Percentiles rank a stretch among this genome's conserved stretches.
Evolutionary conservation across 2,113 vertebrate species (phyloP).

Genomic region (Oophaga pumilio): DNA sequence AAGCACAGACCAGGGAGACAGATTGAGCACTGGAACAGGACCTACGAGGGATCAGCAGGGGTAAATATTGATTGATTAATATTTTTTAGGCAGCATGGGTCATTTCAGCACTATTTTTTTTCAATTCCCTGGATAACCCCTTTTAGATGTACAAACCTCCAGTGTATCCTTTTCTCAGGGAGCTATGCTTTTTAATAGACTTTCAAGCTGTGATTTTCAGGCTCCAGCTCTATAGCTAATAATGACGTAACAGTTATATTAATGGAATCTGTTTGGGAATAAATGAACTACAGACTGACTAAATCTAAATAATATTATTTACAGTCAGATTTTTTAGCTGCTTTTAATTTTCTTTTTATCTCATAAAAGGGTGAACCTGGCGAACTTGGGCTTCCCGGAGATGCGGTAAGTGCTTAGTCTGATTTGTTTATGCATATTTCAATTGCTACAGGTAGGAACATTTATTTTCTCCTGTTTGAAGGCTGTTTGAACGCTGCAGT

Average conservation of each 20-base stretch:
- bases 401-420: conserved; percentile 68
- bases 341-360: conserved; percentile 33
- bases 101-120: no score
- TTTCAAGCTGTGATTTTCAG: neutral
- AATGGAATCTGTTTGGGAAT: neutral
- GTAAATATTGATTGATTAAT: no score
- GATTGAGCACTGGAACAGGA: no score
- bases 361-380: conserved; percentile 81
- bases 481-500: neutral
- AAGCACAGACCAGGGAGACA: no score
- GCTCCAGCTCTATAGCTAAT: neutral
- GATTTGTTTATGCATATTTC: neutral
- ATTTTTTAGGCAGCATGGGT: no score
- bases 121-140: no score
- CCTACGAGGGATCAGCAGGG: no score
- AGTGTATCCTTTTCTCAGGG: neutral
- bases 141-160: neutral
- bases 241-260: neutral
- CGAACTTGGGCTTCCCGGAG: conserved; percentile 77
- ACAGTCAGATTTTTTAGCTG: neutral
- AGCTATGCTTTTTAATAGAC: neutral
- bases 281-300: neutral
- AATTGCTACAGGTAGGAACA: neutral
- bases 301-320: neutral
- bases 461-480: neutral